Percentiles rank a stretch among this genome's conserved stretches.
phyloP scores from a whole-genome alignment of 2,888 invertebrate genomes.

The Trachelus iudaicus region DNA sequence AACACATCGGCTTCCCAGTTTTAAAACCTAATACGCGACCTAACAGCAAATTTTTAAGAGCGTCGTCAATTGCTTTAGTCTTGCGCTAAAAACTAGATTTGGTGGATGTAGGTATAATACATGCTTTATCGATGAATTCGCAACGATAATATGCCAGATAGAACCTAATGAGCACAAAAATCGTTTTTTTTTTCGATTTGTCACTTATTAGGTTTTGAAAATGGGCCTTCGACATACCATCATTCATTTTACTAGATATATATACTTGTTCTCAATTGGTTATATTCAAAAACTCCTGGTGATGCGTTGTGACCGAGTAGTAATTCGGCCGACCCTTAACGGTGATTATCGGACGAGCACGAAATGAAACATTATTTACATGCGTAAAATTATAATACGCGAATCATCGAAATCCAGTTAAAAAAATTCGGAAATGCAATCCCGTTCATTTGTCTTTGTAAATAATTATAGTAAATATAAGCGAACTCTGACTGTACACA shows the following conservation, averaged over 20 bases:
- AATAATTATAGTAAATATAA: neutral
- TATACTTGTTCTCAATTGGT: neutral
- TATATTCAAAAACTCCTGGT: neutral
- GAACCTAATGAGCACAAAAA: neutral
- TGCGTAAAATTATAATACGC: neutral
- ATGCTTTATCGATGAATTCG: too few species aligned
- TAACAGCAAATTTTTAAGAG: neutral
- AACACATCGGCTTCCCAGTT: conserved; percentile 8
- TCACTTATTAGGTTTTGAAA: neutral
- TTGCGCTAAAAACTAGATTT: too few species aligned
- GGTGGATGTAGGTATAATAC: too few species aligned
- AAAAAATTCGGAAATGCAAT: neutral
- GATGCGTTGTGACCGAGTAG: neutral
- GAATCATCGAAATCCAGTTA: neutral
- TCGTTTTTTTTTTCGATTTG: neutral
- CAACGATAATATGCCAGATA: neutral
- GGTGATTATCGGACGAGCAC: neutral
- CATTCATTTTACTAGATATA: neutral
- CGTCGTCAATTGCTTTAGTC: neutral
- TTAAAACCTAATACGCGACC: neutral
- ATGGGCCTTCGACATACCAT: neutral
- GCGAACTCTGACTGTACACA: neutral
- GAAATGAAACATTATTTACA: neutral
- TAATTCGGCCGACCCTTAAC: neutral
- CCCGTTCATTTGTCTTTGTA: neutral